Evolutionary conservation across 30 jellyfish, hydroid and myxozoan genomes (phyloP).

Genomic region (Cassiopea xamachana): DNA sequence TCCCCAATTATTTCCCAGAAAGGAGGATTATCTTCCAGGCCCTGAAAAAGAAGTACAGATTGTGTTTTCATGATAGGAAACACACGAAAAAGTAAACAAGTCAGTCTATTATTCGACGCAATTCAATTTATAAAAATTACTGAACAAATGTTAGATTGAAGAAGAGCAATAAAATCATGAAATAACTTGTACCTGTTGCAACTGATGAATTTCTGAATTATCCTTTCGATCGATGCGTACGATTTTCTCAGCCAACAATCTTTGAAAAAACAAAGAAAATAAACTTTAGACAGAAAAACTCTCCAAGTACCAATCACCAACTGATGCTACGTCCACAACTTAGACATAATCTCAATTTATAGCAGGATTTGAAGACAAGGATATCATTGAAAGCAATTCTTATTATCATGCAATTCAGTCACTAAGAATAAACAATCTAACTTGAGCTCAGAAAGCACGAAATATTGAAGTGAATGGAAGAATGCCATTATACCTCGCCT

Average conservation of each 20-base stretch:
- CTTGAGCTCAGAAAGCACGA: background rate
- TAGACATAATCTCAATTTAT: no score
- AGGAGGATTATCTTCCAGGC: slow-evolving; percentile 72
- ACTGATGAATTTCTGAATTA: slow-evolving; percentile 89
- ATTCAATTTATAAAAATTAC: background rate
- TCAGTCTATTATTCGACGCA: background rate
- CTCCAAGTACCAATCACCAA: no score
- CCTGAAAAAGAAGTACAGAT: slow-evolving; percentile 20
- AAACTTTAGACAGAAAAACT: no score
- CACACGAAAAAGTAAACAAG: background rate
- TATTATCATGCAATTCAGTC: no score
- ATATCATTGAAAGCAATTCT: no score
- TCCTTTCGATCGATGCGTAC: slow-evolving; percentile 88
- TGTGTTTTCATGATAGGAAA: no score
- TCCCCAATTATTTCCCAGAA: slow-evolving; percentile 75
- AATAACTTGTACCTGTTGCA: slow-evolving; percentile 71
- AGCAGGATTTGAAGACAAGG: no score
- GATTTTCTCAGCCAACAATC: slow-evolving; percentile 94
- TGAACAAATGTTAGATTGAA: background rate
- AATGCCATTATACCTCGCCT: slow-evolving; percentile 80
- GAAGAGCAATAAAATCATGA: background rate
- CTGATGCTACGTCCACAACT: no score
- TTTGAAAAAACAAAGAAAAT: background rate
- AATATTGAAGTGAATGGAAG: background rate
- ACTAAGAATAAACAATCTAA: no score